Percentiles rank a stretch among this genome's conserved stretches.
These are phyloP conservation scores for Diplodus puntazzo DNA, from an alignment of 2,797 vertebrate species.

Conservation along the genomic window DNA sequence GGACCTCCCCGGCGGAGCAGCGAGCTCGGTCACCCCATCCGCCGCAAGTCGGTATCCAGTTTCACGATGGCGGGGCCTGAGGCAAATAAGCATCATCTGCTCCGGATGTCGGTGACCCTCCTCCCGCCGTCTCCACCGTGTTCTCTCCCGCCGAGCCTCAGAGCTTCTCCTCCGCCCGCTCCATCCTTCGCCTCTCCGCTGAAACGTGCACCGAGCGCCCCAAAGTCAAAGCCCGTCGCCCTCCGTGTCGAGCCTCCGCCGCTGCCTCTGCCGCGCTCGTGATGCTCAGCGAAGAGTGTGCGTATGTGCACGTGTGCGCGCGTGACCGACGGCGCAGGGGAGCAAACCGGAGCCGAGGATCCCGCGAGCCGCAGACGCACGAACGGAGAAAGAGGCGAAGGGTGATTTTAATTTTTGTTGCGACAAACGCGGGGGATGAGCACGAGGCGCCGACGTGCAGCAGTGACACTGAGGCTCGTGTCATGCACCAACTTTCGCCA, in stretches of 20 bases:
- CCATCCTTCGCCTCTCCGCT: conserved; percentile 49
- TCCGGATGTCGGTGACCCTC: conserved; percentile 39
- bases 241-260: neutral
- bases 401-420: no score
- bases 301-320: conserved; percentile 60
- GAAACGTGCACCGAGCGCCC: conserved; percentile 28
- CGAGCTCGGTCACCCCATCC: conserved; percentile 87
- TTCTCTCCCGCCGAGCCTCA: conserved; percentile 46
- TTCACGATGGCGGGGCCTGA: conserved; percentile 82
- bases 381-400: neutral
- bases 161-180: conserved; percentile 16
- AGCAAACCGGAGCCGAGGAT: conserved; percentile 35
- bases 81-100: conserved; percentile 79
- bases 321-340: conserved; percentile 51
- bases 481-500: conserved; percentile 13
- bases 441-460: neutral
- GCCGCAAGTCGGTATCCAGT: conserved; percentile 80
- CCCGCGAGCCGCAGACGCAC: conserved; percentile 1
- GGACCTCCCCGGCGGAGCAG: conserved; percentile 84
- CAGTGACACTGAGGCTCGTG: neutral
- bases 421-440: neutral
- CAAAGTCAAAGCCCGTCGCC: conserved; percentile 46
- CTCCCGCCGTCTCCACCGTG: neutral
- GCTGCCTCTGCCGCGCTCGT: conserved; percentile 17
- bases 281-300: conserved; percentile 39